A percentile compares a stretch with the other conserved stretches of the same genome.
Conservation (phyloP, 2,797 vertebrate species). For the Parotocinclus haroldoi region DNA sequence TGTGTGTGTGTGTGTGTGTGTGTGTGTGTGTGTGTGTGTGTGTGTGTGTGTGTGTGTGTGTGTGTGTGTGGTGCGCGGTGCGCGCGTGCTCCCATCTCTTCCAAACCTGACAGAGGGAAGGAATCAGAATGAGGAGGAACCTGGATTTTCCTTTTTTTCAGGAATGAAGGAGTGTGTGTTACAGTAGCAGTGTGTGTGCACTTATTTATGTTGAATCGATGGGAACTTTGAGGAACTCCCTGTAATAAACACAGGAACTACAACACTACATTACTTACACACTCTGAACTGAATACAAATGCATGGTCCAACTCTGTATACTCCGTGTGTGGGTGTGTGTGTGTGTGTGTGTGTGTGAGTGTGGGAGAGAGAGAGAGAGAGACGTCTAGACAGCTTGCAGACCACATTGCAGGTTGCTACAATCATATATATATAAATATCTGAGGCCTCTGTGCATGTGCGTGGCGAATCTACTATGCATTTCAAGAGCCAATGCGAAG, state of each 20-base stretch:
- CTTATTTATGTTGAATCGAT: not conserved
- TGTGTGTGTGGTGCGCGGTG: not conserved
- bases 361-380: too few relatives aligned
- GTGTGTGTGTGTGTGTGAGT: constrained; percentile 3
- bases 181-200: constrained; percentile 1
- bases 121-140: not conserved
- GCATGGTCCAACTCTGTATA: constrained; percentile 19
- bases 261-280: not conserved
- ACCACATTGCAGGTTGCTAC: too few relatives aligned
- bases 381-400: too few relatives aligned
- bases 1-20: too few relatives aligned
- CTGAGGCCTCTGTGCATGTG: not conserved
- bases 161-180: too few relatives aligned
- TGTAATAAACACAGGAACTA: too few relatives aligned
- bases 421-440: too few relatives aligned
- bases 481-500: constrained; percentile 36
- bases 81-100: too few relatives aligned
- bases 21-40: too few relatives aligned
- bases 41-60: constrained; percentile 1
- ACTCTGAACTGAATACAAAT: not conserved
- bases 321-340: constrained; percentile 35
- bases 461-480: constrained; percentile 41
- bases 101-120: not conserved
- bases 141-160: not conserved
- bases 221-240: not conserved